phyloP scores from a whole-genome alignment of 2,797 vertebrate species.

The Onychomys torridus region DNA sequence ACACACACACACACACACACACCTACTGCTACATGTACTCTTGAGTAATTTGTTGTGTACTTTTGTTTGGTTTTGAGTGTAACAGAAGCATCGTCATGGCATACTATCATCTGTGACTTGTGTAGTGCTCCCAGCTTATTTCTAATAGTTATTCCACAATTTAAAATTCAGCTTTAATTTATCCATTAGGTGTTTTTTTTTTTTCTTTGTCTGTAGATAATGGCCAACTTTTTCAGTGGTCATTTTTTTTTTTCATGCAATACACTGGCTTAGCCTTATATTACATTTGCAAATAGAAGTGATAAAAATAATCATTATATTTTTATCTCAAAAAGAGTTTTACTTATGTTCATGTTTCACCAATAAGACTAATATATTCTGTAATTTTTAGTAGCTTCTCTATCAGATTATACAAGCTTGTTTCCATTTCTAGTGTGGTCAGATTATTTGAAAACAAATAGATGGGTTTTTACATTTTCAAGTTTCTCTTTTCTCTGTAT shows the following conservation, averaged over 20 bases:
- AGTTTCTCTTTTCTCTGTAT: neutral
- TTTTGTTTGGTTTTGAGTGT: slow-evolving; percentile 50
- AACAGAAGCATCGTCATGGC: neutral
- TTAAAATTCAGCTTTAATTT: slow-evolving; percentile 6
- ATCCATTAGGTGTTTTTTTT: slow-evolving; percentile 33
- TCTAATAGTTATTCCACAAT: neutral
- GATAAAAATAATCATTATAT: neutral
- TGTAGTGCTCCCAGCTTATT: neutral
- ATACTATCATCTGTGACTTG: neutral
- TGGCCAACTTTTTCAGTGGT: neutral
- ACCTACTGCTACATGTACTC: neutral
- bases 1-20: neutral
- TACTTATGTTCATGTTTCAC: neutral
- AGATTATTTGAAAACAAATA: slow-evolving; percentile 42
- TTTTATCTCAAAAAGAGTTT: slow-evolving; percentile 28
- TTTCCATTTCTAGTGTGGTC: slow-evolving; percentile 39
- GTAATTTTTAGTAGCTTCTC: neutral
- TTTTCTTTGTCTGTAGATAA: slow-evolving; percentile 15
- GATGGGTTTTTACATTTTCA: neutral
- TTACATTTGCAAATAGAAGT: neutral
- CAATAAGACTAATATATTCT: slow-evolving; percentile 34
- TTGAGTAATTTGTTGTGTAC: neutral
- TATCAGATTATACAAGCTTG: neutral
- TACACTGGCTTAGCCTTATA: neutral
- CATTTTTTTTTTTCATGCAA: neutral